phyloP scores from a whole-genome alignment of 2,888 invertebrate species.

The Eremobia ochroleuca region DNA sequence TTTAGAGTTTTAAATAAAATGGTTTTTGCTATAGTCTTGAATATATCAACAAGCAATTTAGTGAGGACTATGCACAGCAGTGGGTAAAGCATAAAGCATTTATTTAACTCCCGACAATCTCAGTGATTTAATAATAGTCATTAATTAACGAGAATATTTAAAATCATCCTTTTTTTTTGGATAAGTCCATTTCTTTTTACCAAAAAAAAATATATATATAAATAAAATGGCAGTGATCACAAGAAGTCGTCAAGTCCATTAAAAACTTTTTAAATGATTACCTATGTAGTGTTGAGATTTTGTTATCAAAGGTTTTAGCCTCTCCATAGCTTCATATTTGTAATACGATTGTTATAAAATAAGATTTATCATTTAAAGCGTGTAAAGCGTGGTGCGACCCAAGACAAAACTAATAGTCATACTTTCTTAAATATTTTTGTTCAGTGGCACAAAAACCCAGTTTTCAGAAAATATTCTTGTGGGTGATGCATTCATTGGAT shows the following conservation, averaged over 20 bases:
- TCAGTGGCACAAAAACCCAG: background rate
- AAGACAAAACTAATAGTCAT: constrained; percentile 15
- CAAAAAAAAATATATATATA: background rate
- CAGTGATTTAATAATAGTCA: background rate
- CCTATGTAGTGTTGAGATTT: constrained; percentile 46
- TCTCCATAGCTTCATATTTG: constrained; percentile 55
- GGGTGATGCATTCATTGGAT: background rate
- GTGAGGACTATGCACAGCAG: background rate
- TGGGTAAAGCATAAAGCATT: constrained; percentile 17
- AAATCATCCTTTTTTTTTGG: background rate
- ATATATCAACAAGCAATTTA: background rate
- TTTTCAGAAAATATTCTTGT: background rate
- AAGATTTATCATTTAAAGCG: constrained; percentile 9
- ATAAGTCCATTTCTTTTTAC: background rate
- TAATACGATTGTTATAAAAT: constrained; percentile 17
- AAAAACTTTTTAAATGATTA: constrained; percentile 12
- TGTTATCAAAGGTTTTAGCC: constrained; percentile 52
- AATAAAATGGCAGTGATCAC: constrained; percentile 32
- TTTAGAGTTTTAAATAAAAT: constrained; percentile 11
- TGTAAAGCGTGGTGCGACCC: constrained; percentile 51
- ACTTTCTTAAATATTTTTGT: background rate
- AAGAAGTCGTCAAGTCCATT: constrained; percentile 28
- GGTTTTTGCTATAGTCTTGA: background rate
- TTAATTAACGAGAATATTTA: background rate
- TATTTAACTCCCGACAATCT: constrained; percentile 28